Conservation (phyloP, 2,113 vertebrate genomes). For the Zingel zingel region DNA sequence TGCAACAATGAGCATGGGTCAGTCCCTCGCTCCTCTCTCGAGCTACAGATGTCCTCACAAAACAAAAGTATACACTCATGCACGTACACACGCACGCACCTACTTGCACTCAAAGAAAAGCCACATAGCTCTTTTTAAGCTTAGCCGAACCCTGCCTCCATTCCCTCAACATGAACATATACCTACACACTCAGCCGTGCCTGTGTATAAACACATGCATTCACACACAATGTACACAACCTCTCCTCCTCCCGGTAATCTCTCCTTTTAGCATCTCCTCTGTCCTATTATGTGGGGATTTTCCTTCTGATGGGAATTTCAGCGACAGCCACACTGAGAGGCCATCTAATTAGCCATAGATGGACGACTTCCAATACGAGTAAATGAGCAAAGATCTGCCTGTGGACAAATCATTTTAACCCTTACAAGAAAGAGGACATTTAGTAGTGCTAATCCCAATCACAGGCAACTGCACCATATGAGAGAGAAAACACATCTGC, state of each 20-base stretch:
- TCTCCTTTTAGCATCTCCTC: constrained; percentile 58
- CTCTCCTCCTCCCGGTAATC: constrained; percentile 53
- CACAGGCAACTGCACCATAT: not conserved
- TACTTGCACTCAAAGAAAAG: not conserved
- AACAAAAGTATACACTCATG: not conserved
- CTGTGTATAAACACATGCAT: not conserved
- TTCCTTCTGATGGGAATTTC: constrained; percentile 71
- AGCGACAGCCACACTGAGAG: constrained; percentile 48
- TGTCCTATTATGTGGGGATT: constrained; percentile 73
- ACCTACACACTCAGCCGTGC: constrained; percentile 7
- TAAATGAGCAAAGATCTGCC: constrained; percentile 64
- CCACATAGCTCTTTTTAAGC: constrained; percentile 19
- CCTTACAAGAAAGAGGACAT: constrained; percentile 52
- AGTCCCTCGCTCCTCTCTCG: too few species aligned
- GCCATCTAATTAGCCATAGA: constrained; percentile 72
- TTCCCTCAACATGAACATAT: constrained; percentile 34
- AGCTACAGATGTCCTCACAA: too few species aligned
- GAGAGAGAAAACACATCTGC: constrained; percentile 38
- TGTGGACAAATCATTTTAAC: constrained; percentile 71
- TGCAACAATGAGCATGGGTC: not conserved
- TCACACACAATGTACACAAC: constrained; percentile 6
- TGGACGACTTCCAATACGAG: constrained; percentile 69
- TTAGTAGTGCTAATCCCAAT: constrained; percentile 39
- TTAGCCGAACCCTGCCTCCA: constrained; percentile 33
- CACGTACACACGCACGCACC: not conserved